phyloP scores from a whole-genome alignment of 2,113 vertebrate genomes.

The Nettapus auritus region DNA sequence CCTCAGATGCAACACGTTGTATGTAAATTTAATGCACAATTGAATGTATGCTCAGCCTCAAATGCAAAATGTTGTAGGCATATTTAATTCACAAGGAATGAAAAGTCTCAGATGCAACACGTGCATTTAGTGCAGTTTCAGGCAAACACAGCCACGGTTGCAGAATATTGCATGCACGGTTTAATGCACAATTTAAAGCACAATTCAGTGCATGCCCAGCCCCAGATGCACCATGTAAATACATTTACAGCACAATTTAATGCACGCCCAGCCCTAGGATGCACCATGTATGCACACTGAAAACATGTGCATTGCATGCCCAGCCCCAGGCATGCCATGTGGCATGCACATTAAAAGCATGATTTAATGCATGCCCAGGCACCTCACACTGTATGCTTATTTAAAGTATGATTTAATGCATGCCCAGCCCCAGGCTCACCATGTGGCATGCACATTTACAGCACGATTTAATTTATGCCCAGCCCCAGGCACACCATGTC shows the following conservation, averaged over 20 bases:
- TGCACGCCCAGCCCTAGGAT: too few species aligned
- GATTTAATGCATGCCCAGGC: background rate
- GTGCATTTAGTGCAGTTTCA: fast-evolving
- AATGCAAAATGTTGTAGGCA: fast-evolving
- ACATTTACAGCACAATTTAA: too few species aligned
- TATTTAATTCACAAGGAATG: fast-evolving
- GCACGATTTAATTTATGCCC: background rate
- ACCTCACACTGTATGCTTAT: background rate
- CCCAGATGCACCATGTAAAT: background rate
- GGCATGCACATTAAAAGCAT: background rate
- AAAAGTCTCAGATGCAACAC: fast-evolving
- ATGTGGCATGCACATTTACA: too few species aligned
- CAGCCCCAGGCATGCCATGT: background rate
- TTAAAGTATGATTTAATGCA: background rate
- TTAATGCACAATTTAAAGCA: fast-evolving
- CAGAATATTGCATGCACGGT: too few species aligned
- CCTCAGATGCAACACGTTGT: background rate
- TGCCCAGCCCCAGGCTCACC: background rate
- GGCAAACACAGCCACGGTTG: fast-evolving
- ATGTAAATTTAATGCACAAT: too few species aligned
- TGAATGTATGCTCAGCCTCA: background rate
- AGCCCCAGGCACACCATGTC: background rate
- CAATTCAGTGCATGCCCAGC: fast-evolving
- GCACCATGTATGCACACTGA: too few species aligned
- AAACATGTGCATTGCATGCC: too few species aligned